Evolutionary conservation across 2,797 vertebrate genomes (phyloP), one percentile per base, ranked within the genome.

Genomic region (Nyctalus aviator): DNA sequence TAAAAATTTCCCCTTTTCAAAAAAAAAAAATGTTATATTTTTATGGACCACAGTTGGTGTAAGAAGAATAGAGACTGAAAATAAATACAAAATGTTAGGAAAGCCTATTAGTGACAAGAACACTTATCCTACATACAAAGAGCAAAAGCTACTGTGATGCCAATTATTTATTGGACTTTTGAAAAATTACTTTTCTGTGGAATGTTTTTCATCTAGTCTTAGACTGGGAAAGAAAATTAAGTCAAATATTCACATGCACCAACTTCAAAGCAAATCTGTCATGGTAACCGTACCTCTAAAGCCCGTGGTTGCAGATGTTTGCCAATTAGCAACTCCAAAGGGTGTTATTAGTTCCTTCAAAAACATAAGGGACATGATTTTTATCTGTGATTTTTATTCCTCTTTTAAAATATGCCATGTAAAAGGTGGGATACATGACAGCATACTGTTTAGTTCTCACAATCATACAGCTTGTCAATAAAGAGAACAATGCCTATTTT

Each of bases 321-420:
- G 98, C 98, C 98, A 99, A 99, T 99, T 99, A 99, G 98, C 98
- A 98, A 96, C 98, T 99, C 98, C 98, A 98, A 98, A 97, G 96
- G 98, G 98, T 98, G 97, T 97, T 98, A 98, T 99, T 98, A 98
- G 97, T 97, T 98, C 97, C 97, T 98, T 98, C 97, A 98, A 98
- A 99, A 99, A 95, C 57, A 30, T 94, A 96, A 95, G 44, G 66
- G 96, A 95, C 96, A 85, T 64, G 94, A 91, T 92, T 98, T 97
- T 98, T 97, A 97, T 98, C 94, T 97, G 83, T 50, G 12, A 92
- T 97, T 97, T 84, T 27, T 75, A 75, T 97, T 97, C 84, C 85
- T 97, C 71, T 79, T 92, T 97, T 97, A 96, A 89, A 97, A 94
- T 82, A 66, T 93, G 82, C 71, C 4, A 30, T 68, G 69, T 0